Base-by-base conservation (phyloP, 2,113 vertebrate species). In the Caloenas nicobarica region DNA sequence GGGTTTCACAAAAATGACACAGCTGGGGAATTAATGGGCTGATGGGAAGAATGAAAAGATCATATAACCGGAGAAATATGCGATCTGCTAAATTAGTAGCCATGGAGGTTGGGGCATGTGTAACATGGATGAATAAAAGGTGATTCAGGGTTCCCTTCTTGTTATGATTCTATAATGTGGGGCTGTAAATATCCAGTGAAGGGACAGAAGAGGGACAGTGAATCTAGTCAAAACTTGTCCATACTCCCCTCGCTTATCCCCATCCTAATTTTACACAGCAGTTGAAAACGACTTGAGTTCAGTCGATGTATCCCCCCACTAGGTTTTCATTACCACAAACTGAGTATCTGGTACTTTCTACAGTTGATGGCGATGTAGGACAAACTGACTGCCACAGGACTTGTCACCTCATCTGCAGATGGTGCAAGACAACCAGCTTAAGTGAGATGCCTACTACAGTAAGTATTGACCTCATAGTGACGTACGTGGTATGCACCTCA, bases 71-170 rank as follows among this genome's bases (percentile, higher is more conserved):
- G 10, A 72, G 19, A 60, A 64, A 56, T 1, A 16, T 10, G 3
- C 8, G 8, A 24, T 60, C 14, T 54, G 16, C 5, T 34, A 34
- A n/a, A 50, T 60, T 25, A 69, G 13, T 19, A 44, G 26, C 33
- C 0, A 0, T 25, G 28, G 10, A 79, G 3, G 6, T 24, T 3
- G 9, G 9, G 18, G 13, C 26, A 24, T 9, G 2, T 54, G 13
- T 76, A 34, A 71, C 3, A 3, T 5, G 22, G 22, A n/a, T 71
- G 19, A 23, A 7, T 53, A 19, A 53, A 46, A 3, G 5, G 1
- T 4, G 2, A 53, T 57, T 53, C 12, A 57, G 8, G 16, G 4
- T 4, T 72, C 38, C 9, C 9, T 80, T 82, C 71, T 68, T 40
- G 13, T 11, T 38, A 2, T 21, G 18, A 0, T 50, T 62, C 10